Base-by-base conservation (phyloP, 2,888 invertebrate species). In the Andricus curvator region DNA sequence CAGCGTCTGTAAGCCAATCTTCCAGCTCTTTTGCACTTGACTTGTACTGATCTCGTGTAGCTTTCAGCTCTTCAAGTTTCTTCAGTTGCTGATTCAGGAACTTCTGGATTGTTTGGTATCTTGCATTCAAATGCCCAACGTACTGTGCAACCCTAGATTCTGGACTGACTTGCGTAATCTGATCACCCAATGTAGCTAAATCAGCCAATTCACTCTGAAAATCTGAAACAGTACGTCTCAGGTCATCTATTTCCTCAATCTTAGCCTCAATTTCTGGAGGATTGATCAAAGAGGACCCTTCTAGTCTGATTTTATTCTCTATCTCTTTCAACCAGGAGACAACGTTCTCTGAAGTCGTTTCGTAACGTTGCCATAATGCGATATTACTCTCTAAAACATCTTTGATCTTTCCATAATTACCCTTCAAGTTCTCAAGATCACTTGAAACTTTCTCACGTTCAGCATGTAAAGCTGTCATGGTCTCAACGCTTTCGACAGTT, bases 131-230 rank as follows among this genome's bases (percentile, higher is more conserved):
- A 90, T 98, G 97, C 78, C 95, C 95, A 0, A 97, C 96, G 90
- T 96, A 96, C 89, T 98, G 97, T 1, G 95, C 94, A 20, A 97
- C 96, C 66, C 98, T 94, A 0, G 97, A 96, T 89, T 98, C 98
- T 0, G 97, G 97, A 80, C 81, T 88, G 1, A 86, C 84, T 81
- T 95, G 94, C 48, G 96, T 94, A 65, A 98, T 95, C 85, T 95
- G 94, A 78, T 96, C 95, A 2, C 97, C 96, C 5, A 97, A 94
- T 44, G 94, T 93, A 20, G 95, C 94, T 29, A 98, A 93, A 82
- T 95, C 95, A 51, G 94, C 94, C 29, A 98, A 94, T 88, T 96
- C 95, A 1, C 93, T 94, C 80, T 95, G 95, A 84, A 96, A 96
- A 11, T 94, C 93, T 60, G 94, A 93, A 0, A 97, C 95, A 86